Percentiles rank a stretch among this genome's conserved stretches.
These are phyloP conservation scores for Notarius quadriscutis DNA, from an alignment of 2,113 vertebrate species.

Conservation along the genomic window DNA sequence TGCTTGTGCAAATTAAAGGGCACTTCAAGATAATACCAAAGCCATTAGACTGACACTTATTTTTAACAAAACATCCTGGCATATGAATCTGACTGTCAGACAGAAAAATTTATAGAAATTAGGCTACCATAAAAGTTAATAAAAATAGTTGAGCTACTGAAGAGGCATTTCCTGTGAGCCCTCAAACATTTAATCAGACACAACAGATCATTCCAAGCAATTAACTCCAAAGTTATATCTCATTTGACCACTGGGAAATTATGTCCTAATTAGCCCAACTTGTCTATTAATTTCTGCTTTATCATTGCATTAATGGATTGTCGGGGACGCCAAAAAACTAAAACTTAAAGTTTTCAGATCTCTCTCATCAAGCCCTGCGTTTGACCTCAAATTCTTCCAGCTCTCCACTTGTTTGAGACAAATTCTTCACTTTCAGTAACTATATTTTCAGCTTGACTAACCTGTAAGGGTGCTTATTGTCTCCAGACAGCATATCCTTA, in stretches of 20 bases:
- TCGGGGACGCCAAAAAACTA: background rate
- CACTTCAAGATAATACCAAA: background rate
- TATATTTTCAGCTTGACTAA: background rate
- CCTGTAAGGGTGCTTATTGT: background rate
- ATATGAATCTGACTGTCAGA: background rate
- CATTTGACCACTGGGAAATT: conserved; percentile 47
- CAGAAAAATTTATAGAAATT: conserved; percentile 26
- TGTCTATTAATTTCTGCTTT: conserved; percentile 40
- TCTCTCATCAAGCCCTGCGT: background rate
- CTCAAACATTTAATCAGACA: conserved; percentile 43
- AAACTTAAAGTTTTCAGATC: background rate
- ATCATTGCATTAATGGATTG: conserved; percentile 13
- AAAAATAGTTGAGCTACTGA: conserved; percentile 29
- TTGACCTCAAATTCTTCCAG: conserved; percentile 9
- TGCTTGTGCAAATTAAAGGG: background rate
- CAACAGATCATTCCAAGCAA: conserved; percentile 48
- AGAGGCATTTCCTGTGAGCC: conserved; percentile 31
- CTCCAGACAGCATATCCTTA: background rate
- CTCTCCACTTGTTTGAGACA: background rate
- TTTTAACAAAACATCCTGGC: background rate
- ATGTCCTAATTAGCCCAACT: conserved; percentile 41
- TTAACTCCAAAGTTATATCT: conserved; percentile 41
- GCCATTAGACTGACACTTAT: background rate
- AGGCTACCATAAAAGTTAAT: conserved; percentile 21
- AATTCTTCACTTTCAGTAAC: background rate